Evolutionary conservation across 2,888 invertebrate species (phyloP).

Genomic region (Ectemnius lituratus): DNA sequence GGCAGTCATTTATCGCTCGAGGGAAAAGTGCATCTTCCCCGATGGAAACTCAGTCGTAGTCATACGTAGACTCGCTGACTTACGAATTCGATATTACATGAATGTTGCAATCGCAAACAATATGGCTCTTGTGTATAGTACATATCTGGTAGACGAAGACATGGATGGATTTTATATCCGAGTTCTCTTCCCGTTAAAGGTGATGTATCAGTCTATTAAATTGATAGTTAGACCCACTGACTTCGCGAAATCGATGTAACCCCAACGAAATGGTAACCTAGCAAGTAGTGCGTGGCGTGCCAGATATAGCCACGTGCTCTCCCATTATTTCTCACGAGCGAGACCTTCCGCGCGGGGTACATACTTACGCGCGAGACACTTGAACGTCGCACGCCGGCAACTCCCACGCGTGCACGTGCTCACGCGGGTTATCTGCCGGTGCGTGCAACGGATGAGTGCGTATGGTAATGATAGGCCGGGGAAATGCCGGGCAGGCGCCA

Average conservation of each 20-base stretch:
- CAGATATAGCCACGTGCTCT: conserved; percentile 34
- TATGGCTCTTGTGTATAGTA: not conserved
- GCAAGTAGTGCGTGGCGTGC: too few species aligned
- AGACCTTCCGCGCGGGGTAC: conserved; percentile 18
- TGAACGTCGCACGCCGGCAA: conserved; percentile 54
- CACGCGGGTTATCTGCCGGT: conserved; percentile 63
- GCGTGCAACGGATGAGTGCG: conserved; percentile 70
- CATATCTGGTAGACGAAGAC: not conserved
- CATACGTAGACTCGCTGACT: not conserved
- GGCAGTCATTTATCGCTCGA: conserved; percentile 6
- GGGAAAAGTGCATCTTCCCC: conserved; percentile 20
- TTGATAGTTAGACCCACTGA: not conserved
- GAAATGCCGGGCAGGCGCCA: conserved; percentile 70
- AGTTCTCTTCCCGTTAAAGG: not conserved
- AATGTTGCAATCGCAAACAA: not conserved
- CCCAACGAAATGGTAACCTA: too few species aligned
- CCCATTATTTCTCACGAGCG: conserved; percentile 16
- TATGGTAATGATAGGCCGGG: conserved; percentile 72
- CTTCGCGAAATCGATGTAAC: too few species aligned
- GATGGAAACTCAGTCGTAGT: not conserved
- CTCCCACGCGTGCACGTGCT: conserved; percentile 72
- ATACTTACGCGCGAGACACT: conserved; percentile 51
- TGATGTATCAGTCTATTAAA: conserved; percentile 4
- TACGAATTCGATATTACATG: not conserved
- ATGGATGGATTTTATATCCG: not conserved